A percentile compares a stretch with the other conserved stretches of the same genome.
Conservation (phyloP, 2,888 invertebrate species). For the Melolontha melolontha region DNA sequence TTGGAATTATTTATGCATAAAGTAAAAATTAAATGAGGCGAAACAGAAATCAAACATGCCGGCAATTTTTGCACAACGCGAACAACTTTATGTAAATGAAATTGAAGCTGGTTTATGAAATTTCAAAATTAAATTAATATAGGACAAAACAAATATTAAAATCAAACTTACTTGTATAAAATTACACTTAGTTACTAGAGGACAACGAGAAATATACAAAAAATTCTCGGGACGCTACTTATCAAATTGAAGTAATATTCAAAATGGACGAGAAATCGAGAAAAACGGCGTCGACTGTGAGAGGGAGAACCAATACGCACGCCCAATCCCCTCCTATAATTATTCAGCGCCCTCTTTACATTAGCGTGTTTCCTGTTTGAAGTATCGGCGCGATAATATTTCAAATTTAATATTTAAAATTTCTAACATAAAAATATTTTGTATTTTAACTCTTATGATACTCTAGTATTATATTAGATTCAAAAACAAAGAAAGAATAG, state of each 20-base stretch:
- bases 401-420: no score
- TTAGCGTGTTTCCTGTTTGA: no score
- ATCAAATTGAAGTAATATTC: conserved; percentile 34
- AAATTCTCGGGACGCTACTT: conserved; percentile 13
- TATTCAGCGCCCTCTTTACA: conserved; percentile 10
- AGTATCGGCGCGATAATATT: no score
- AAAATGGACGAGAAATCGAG: conserved; percentile 40
- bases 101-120: background rate
- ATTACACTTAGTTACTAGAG: conserved; percentile 39
- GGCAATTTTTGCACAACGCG: background rate
- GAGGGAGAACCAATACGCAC: conserved; percentile 21
- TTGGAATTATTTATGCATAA: background rate
- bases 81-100: no score
- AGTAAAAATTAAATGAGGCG: background rate
- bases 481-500: no score
- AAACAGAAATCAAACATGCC: background rate
- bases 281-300: conserved; percentile 29
- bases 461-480: no score
- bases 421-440: no score
- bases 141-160: background rate
- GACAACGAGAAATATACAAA: conserved; percentile 21
- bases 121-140: background rate
- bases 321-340: conserved; percentile 7
- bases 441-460: no score
- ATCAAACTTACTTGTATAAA: conserved; percentile 35